Evolutionary conservation across 2,113 vertebrate species (phyloP).

Genomic region (Corydoras sp.): DNA sequence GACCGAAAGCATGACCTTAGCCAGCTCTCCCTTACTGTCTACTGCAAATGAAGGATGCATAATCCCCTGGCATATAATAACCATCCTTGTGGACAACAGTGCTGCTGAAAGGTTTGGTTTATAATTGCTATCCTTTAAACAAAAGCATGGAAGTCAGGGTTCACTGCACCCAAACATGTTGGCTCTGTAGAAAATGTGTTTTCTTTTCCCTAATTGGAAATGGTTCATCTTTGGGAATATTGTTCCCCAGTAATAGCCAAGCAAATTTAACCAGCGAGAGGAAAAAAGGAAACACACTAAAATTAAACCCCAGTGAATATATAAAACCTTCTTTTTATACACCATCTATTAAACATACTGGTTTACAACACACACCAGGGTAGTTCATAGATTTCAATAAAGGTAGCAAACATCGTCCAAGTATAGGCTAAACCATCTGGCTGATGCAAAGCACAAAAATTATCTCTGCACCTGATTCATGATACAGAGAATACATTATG

Average conservation of each 20-base stretch:
- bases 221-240: neutral
- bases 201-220: conserved; percentile 1
- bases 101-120: conserved; percentile 10
- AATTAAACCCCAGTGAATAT: neutral
- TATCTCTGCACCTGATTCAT: neutral
- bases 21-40: neutral
- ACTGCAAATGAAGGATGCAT: neutral
- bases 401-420: neutral
- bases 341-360: neutral
- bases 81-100: neutral
- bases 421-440: neutral
- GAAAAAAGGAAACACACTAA: neutral
- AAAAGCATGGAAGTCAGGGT: neutral
- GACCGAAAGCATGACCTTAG: neutral
- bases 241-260: neutral
- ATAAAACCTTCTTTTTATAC: neutral
- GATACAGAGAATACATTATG: neutral
- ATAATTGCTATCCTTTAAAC: conserved; percentile 5
- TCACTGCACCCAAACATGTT: conserved; percentile 9
- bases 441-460: neutral
- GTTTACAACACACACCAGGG: neutral
- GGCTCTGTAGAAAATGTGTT: neutral
- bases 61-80: conserved; percentile 12
- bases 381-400: conserved; percentile 4
- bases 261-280: neutral